These are phyloP conservation scores for Brachionus paranguensis DNA, from an alignment of 1,140 invertebrate genomes.

Conservation along the genomic window DNA sequence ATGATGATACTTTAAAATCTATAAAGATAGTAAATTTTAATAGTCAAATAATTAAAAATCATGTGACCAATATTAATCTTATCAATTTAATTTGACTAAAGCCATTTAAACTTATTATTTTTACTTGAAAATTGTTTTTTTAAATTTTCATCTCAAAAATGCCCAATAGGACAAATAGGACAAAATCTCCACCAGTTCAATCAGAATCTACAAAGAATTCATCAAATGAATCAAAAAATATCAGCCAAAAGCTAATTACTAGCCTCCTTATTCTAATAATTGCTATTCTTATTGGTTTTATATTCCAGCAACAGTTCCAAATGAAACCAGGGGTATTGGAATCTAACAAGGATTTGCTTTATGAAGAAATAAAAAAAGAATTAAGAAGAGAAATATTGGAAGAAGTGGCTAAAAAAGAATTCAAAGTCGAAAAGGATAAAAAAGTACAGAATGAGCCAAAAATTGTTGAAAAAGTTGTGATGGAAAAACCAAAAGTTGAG, in stretches of 20 bases:
- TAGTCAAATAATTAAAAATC: neutral
- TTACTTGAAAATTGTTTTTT: neutral
- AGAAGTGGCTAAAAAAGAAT: neutral
- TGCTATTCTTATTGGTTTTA: neutral
- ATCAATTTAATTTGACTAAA: neutral
- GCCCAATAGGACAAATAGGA: neutral
- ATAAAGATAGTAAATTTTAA: neutral
- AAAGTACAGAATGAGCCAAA: neutral
- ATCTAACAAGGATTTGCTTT: neutral
- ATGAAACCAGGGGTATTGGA: neutral
- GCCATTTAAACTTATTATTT: neutral
- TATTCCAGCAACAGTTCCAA: neutral
- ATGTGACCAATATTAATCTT: neutral
- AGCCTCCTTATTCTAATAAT: neutral
- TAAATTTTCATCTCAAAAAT: neutral
- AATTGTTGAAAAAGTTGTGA: too few species aligned
- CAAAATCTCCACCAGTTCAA: neutral
- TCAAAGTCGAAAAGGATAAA: neutral
- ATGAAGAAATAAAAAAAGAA: neutral
- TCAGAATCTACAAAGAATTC: neutral
- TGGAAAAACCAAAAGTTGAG: too few species aligned
- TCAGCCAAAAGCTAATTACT: neutral
- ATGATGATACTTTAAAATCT: neutral
- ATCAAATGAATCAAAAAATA: neutral
- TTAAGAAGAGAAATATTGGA: neutral